These are phyloP conservation scores for Tineola bisselliella DNA, from an alignment of 2,888 invertebrate genomes.

Conservation along the genomic window DNA sequence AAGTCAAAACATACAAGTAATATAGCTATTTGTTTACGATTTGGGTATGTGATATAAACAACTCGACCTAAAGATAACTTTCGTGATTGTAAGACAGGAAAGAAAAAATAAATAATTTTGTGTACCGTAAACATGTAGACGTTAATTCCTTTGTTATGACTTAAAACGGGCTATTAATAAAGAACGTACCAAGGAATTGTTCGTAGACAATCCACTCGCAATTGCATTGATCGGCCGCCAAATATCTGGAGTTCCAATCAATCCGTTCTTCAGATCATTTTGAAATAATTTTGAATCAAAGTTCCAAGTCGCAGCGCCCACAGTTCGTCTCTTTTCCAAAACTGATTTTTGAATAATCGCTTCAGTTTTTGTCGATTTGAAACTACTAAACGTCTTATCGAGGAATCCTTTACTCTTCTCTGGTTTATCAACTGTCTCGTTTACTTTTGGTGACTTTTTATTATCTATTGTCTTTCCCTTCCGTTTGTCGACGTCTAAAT, in stretches of 20 bases:
- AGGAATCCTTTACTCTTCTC: constrained; percentile 56
- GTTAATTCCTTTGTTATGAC: background rate
- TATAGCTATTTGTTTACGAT: too few species aligned
- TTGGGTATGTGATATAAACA: background rate
- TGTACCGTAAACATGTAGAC: background rate
- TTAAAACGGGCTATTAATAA: background rate
- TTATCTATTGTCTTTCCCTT: constrained; percentile 42
- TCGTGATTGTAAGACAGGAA: background rate
- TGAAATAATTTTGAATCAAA: constrained; percentile 72
- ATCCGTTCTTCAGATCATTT: constrained; percentile 67
- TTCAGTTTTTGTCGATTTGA: constrained; percentile 53
- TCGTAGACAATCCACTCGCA: constrained; percentile 67
- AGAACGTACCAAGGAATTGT: constrained; percentile 60
- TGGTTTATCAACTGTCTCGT: constrained; percentile 57
- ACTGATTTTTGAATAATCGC: constrained; percentile 54
- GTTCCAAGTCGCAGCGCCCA: constrained; percentile 76
- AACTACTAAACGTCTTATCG: constrained; percentile 58
- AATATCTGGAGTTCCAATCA: constrained; percentile 74
- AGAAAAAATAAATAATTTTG: background rate
- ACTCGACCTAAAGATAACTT: background rate
- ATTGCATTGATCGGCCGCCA: constrained; percentile 76
- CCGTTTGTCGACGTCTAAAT: constrained; percentile 44
- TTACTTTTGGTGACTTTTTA: constrained; percentile 41
- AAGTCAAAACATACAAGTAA: too few species aligned
- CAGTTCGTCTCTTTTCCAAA: constrained; percentile 71